A percentile compares a stretch with the other conserved stretches of the same genome.
phyloP scores from a whole-genome alignment of 2,797 vertebrate genomes.

The Chloroceryle amazona region DNA sequence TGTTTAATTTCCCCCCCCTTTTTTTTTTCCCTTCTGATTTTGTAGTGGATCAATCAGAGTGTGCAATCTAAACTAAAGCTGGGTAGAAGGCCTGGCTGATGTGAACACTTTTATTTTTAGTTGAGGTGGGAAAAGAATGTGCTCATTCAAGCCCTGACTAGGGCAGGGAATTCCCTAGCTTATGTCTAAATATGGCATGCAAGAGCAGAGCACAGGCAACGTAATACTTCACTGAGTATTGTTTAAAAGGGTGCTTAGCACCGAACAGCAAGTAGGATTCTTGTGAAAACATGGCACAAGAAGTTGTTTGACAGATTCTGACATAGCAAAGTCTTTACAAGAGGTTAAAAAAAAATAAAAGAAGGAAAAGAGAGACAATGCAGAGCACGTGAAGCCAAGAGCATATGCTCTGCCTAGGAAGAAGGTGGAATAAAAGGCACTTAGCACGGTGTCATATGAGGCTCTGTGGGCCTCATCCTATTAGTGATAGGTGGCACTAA shows the following conservation, averaged over 20 bases:
- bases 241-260: constrained; percentile 80
- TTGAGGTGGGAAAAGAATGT: neutral
- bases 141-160: constrained; percentile 35
- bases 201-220: neutral
- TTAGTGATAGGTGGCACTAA: neutral
- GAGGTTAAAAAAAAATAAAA: neutral
- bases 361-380: neutral
- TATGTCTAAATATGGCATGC: constrained; percentile 83
- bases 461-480: neutral
- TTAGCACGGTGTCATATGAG: neutral
- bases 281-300: constrained; percentile 76
- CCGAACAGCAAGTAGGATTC: constrained; percentile 31
- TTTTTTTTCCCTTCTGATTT: neutral
- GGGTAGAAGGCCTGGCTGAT: neutral
- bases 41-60: neutral
- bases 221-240: constrained; percentile 59
- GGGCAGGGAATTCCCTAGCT: constrained; percentile 79
- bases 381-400: neutral
- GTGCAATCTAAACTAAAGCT: neutral
- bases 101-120: neutral
- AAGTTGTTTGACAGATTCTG: constrained; percentile 79
- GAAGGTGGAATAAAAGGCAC: neutral
- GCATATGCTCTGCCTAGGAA: neutral
- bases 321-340: constrained; percentile 54
- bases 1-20: neutral